Base-by-base conservation (phyloP, 2,113 vertebrate genomes). In the Rutilus rutilus region DNA sequence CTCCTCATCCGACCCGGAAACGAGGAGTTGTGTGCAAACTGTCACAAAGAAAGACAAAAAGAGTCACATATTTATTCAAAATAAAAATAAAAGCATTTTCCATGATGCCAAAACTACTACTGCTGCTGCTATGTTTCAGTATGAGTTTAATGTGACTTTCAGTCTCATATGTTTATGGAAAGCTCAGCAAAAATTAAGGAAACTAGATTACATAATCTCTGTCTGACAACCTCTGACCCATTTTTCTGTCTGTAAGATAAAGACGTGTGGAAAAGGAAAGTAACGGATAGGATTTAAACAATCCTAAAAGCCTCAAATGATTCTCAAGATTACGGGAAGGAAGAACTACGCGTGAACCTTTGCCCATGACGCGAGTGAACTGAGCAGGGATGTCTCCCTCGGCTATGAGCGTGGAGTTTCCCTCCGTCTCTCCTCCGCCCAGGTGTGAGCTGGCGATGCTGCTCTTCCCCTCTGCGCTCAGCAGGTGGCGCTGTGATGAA, bases 281-380 rank as follows among this genome's bases (percentile, higher is more conserved):
- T 42, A 42, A 42, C 9, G 42, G 42, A 42, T 42, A 42, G 8
- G 36, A 60, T n/a, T 9, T 64, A 62, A 64, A 80, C 77, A 79
- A 60, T 79, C n/a, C 78, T 45, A 45, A 64, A 80, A 64, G 59
- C 14, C 14, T 45, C 4, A 62, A n/a, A 42, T 14, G 10, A 21
- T 19, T 64, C 36, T 27, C 17, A 45, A 45, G 8, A 12, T 27
- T 64, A 64, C 7, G 2, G 25, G 36, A 36, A 60, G 25, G 36
- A 36, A 60, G 33, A 64, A 69, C 17, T n/a, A 23, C 21, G 27
- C 54, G 36, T 87, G 23, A 92, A 99, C 98, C 98, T 98, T 99
- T 99, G 27, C 98, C 98, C 98, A 99, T 99, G 90, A 99, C 97
- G 0, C 98, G 96, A 9, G 97, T 99, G 92, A 99, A 99, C 95